Conservation (phyloP, 2,888 invertebrate genomes). For the Tryphoninae sp. region DNA sequence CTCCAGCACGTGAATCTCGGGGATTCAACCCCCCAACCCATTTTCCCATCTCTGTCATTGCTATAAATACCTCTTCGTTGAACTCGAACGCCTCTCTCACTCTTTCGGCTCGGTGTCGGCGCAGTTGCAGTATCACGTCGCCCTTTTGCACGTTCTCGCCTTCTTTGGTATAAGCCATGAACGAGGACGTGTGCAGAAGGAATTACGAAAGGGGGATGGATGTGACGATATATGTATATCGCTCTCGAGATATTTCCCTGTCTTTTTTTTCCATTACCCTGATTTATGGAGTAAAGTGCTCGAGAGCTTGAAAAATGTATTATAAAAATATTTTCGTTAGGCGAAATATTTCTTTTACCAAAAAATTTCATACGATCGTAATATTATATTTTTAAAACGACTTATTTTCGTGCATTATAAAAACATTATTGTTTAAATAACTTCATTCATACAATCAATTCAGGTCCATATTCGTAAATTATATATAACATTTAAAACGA, state of each 20-base stretch:
- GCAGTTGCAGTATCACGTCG: constrained; percentile 55
- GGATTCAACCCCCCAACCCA: constrained; percentile 38
- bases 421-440: too few relatives aligned
- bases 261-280: background rate
- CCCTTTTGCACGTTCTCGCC: constrained; percentile 56
- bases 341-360: too few relatives aligned
- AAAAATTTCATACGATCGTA: too few relatives aligned
- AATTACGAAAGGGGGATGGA: constrained; percentile 44
- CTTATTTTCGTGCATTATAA: too few relatives aligned
- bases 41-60: constrained; percentile 33
- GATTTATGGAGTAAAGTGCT: background rate
- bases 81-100: constrained; percentile 1
- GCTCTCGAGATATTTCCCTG: background rate
- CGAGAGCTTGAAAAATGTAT: background rate
- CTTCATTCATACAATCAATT: too few relatives aligned
- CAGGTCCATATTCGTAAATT: too few relatives aligned
- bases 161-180: constrained; percentile 51
- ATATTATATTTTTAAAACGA: too few relatives aligned
- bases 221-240: constrained; percentile 9
- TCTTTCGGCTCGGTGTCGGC: constrained; percentile 32
- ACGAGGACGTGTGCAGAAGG: constrained; percentile 52
- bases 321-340: too few relatives aligned
- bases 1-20: constrained; percentile 58
- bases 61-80: constrained; percentile 44
- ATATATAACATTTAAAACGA: too few relatives aligned